A percentile compares a stretch with the other conserved stretches of the same genome.
phyloP scores from a whole-genome alignment of 2,113 vertebrate genomes.

The Mirza zaza region DNA sequence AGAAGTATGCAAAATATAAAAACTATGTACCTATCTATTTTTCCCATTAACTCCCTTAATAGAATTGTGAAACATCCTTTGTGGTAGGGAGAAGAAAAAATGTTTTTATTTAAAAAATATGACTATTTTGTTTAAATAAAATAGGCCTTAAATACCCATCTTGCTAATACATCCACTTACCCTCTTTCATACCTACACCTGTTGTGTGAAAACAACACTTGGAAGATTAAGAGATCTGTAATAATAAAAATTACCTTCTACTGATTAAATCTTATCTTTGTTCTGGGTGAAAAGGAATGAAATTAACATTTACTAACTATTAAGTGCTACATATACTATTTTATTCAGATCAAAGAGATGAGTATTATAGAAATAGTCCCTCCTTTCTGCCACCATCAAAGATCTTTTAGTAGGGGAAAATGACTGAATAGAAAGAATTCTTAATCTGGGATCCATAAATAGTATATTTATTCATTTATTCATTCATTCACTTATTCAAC shows the following conservation, averaged over 20 bases:
- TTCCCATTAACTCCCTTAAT: background rate
- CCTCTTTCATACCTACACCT: background rate
- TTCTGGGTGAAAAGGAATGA: background rate
- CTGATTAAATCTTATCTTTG: background rate
- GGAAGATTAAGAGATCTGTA: background rate
- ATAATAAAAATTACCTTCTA: slow-evolving; percentile 15
- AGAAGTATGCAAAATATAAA: background rate
- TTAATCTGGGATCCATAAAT: background rate
- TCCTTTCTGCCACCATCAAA: background rate
- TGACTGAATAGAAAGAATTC: background rate
- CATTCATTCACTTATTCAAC: background rate
- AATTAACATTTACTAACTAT: background rate
- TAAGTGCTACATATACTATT: background rate
- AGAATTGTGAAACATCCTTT: background rate
- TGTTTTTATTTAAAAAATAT: slow-evolving; percentile 5
- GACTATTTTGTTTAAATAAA: slow-evolving; percentile 2
- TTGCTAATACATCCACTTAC: background rate
- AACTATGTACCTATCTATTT: background rate
- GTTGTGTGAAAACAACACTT: background rate
- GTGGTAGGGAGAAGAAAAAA: background rate
- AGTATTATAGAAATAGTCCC: background rate
- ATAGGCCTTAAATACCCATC: background rate
- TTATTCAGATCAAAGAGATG: background rate
- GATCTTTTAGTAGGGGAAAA: background rate
- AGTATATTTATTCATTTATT: background rate